Base-by-base conservation (phyloP, 2,797 vertebrate genomes). In the Eidolon dupreanum region DNA sequence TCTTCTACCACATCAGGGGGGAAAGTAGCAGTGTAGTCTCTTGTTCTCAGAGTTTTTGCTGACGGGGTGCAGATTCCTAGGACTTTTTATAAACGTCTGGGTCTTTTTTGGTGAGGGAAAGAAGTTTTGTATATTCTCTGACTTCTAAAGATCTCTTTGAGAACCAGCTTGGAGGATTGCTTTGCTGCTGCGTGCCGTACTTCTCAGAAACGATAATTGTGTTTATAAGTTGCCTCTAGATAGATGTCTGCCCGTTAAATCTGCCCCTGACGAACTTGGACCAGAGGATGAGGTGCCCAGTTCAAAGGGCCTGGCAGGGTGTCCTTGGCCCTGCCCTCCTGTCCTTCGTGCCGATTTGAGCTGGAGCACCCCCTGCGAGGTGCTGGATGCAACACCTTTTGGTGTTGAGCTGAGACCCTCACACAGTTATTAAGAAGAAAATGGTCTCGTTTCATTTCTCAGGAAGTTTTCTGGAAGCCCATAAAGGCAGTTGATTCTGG, bases 391-490 rank as follows among this genome's bases (percentile, higher is more conserved):
- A 33, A 33, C 17, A 8, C 6, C 13, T 28, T 66, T 36, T 3
- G 4, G 33, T 63, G 20, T 46, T 87, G 31, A 46, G 51, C 57
- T 46, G 24, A 9, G 33, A 43, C 16, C 46, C 43, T 92, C 71
- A 26, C 33, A 31, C n/a, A 75, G 6, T 77, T 49, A 77, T 26
- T 53, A 87, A 61, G 65, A 90, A 53, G 57, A 83, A 92, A 74
- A 71, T 24, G 22, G 28, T 43, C 59, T 43, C 7, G 0, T 87
- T 79, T 95, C 41, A 20, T 59, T 20, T 24, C 38, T 70, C 61
- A 77, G 55, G 38, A 87, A 53, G 43, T 75, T 55, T 92, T 59
- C 55, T 31, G n/a, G 77, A 86, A 65, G 15, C 53, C 66, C 43
- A 0, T 65, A 24, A 84, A 43, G 19, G 63, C 53, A 33, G 24